A percentile compares a stretch with the other conserved stretches of the same genome.
These are phyloP conservation scores for Tyrophagus putrescentiae DNA, from an alignment of 1,140 invertebrate genomes.

Conservation along the genomic window DNA sequence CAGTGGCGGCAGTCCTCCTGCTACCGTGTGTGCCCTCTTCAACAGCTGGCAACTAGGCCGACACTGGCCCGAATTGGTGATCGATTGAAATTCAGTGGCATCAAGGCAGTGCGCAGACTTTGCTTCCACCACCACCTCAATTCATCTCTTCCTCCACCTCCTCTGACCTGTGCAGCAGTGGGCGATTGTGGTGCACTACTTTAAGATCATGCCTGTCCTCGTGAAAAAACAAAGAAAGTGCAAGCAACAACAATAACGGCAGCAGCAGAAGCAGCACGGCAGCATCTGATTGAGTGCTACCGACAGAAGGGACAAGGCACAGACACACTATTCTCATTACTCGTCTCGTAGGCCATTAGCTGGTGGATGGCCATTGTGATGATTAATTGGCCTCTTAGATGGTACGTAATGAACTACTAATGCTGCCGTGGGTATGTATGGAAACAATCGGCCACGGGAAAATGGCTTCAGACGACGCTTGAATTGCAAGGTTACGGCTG, in stretches of 20 bases:
- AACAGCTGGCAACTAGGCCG: conserved; percentile 10
- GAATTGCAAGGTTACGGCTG: conserved; percentile 1
- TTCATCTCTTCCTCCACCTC: too few species aligned
- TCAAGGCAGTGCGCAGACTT: too few species aligned
- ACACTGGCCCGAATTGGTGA: background rate
- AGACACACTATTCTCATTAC: background rate
- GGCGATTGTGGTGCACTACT: too few species aligned
- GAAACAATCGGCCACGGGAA: background rate
- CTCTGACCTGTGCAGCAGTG: too few species aligned
- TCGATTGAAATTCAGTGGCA: background rate
- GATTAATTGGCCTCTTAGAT: conserved; percentile 13
- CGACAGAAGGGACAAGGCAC: background rate
- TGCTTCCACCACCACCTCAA: too few species aligned
- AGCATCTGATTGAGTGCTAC: background rate
- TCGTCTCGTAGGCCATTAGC: conserved; percentile 10
- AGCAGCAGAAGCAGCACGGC: background rate
- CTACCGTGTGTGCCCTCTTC: background rate
- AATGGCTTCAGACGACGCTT: background rate
- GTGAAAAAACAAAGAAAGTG: too few species aligned
- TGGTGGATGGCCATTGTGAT: conserved; percentile 10
- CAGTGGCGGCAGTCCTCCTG: background rate
- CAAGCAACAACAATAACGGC: too few species aligned
- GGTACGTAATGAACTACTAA: conserved; percentile 6
- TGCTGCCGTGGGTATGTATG: background rate
- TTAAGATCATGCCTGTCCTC: too few species aligned